Evolutionary conservation across 2,888 invertebrate species (phyloP).

Genomic region (Rhodophaea formosa): DNA sequence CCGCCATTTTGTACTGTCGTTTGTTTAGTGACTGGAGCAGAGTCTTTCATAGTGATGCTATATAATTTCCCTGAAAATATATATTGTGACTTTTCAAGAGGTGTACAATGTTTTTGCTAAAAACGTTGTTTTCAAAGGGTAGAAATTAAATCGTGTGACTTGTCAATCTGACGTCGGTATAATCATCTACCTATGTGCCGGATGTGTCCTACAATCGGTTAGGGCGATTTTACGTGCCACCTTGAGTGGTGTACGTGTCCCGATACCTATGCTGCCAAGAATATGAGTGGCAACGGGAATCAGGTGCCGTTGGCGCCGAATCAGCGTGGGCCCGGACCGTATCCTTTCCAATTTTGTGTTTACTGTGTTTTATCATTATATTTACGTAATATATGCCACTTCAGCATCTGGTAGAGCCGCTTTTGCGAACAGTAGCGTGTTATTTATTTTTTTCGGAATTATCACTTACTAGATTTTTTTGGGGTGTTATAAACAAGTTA

Average conservation of each 20-base stretch:
- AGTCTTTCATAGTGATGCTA: conserved; percentile 69
- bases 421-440: conserved; percentile 53
- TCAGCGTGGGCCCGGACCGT: conserved; percentile 81
- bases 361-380: conserved; percentile 53
- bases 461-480: conserved; percentile 12
- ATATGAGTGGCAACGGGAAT: conserved; percentile 85
- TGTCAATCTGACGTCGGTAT: conserved; percentile 73
- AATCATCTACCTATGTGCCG: conserved; percentile 72
- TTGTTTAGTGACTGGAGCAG: conserved; percentile 75
- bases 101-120: conserved; percentile 75
- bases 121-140: conserved; percentile 65
- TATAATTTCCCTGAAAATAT: conserved; percentile 62
- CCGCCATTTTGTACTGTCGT: conserved; percentile 82
- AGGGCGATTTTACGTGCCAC: conserved; percentile 81
- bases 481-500: conserved; percentile 11
- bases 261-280: conserved; percentile 82
- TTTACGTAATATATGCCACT: conserved; percentile 77
- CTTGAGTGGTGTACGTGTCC: conserved; percentile 82
- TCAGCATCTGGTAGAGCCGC: conserved; percentile 65
- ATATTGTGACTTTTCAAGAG: conserved; percentile 65
- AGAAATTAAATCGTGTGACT: conserved; percentile 69
- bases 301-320: conserved; percentile 83
- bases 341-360: conserved; percentile 75
- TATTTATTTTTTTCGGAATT: conserved; percentile 18
- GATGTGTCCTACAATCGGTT: conserved; percentile 80